A percentile compares a stretch with the other conserved stretches of the same genome.
Evolutionary conservation across 1,140 invertebrate species (phyloP).

Genomic region (Vanessa atalanta): DNA sequence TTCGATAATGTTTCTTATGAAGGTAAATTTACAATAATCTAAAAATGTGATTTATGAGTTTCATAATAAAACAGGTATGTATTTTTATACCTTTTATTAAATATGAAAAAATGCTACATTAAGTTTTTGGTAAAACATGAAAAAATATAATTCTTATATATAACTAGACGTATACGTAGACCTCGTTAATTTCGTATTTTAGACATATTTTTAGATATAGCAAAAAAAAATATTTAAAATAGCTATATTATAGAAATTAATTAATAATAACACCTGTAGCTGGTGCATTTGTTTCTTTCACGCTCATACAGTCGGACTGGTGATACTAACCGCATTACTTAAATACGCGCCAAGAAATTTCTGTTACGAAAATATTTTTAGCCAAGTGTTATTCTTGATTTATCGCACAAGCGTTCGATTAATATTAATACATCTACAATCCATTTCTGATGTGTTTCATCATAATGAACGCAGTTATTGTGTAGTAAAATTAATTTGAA

Average conservation of each 20-base stretch:
- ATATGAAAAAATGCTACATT: constrained; percentile 4
- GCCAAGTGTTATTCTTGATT: constrained; percentile 43
- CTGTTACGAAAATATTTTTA: constrained; percentile 48
- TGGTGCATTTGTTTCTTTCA: constrained; percentile 40
- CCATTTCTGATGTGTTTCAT: constrained; percentile 39
- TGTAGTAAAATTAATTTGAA: constrained; percentile 16
- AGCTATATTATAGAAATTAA: constrained; percentile 7
- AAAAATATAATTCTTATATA: background rate
- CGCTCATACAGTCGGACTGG: constrained; percentile 44
- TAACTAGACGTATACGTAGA: background rate
- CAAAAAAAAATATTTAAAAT: background rate
- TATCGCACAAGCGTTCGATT: constrained; percentile 39
- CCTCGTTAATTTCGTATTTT: background rate
- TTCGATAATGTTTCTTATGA: constrained; percentile 3
- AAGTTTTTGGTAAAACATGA: background rate
- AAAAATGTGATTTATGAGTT: constrained; percentile 19
- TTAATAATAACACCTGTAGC: constrained; percentile 45
- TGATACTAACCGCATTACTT: constrained; percentile 42
- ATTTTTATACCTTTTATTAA: constrained; percentile 4
- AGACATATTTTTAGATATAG: background rate
- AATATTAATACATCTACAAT: constrained; percentile 42
- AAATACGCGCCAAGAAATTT: constrained; percentile 47
- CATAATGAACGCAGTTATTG: constrained; percentile 28
- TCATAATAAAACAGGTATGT: constrained; percentile 31
- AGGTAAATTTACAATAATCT: constrained; percentile 19